Evolutionary conservation across 2,113 vertebrate genomes (phyloP), one percentile per base, ranked within the genome.

Genomic region (Hemicordylus capensis): DNA sequence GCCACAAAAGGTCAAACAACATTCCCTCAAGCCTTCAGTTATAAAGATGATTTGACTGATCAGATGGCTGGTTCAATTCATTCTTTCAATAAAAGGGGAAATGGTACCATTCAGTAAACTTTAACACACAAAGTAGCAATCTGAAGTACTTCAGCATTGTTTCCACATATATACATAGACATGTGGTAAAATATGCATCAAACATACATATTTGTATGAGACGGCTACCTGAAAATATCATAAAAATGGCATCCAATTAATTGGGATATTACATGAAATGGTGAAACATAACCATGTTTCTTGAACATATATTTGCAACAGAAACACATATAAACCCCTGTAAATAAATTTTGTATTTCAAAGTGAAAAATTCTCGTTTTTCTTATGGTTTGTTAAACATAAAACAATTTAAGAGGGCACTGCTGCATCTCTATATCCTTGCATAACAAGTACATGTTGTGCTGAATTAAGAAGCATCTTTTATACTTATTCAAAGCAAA

Each of bases 11-110:
- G 69, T 75, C 39, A 78, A 89, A 93, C 86, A 91, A 88, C 0
- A 1, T 12, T 80, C 31, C 83, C 72, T 74, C 58, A 26, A 77
- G 46, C 79, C 81, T 85, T 87, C 77, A 89, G 75, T 77, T 85
- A 91, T 84, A 92, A 85, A 90, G 87, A 89, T 74, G n/a, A 24
- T 1, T 4, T 85, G 75, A 81, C 80, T 84, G 81, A 83, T 80
- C 74, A 85, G 88, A 86, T 91, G 89, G 88, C 34, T 69, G 70
- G 48, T 69, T 85, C 86, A 81, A 67, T 89, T 85, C 51, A 89
- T 39, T 84, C 83, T 92, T 91, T 90, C 89, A 85, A 64, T 80
- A 91, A 92, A 77, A 84, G 90, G 89, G 92, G 84, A 85, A 83
- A 28, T 51, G 24, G 72, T 1, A 20, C 44, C 86, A 86, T 64